Percentiles rank a stretch among this genome's conserved stretches.
phyloP scores from a whole-genome alignment of 1,140 invertebrate species.

The Condylostylus longicornis region DNA sequence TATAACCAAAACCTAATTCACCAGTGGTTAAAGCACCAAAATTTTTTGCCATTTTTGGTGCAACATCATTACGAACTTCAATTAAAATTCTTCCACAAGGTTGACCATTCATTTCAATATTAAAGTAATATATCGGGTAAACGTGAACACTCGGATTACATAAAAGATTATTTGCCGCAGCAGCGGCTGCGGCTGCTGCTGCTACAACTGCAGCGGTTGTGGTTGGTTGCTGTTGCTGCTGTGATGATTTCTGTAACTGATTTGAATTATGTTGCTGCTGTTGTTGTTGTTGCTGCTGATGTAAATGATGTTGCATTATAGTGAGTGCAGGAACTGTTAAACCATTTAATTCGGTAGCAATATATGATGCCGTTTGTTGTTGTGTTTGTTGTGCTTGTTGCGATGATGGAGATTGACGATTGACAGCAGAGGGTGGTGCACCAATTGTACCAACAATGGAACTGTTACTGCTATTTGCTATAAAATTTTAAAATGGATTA shows the following conservation, averaged over 20 bases:
- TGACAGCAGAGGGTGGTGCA: background rate
- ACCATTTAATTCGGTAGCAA: slow-evolving; percentile 2
- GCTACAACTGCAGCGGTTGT: slow-evolving; percentile 3
- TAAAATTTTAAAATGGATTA: slow-evolving; percentile 1
- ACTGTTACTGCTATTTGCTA: no score
- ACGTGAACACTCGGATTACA: slow-evolving; percentile 35
- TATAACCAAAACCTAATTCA: slow-evolving; percentile 62
- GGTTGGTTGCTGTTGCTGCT: background rate
- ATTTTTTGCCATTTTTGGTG: slow-evolving; percentile 83
- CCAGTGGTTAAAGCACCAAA: slow-evolving; percentile 67
- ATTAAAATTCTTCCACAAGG: slow-evolving; percentile 61
- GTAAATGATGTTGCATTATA: slow-evolving; percentile 5
- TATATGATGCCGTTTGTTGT: background rate
- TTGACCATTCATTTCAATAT: slow-evolving; percentile 56
- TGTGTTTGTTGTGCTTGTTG: background rate
- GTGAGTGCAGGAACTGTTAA: slow-evolving; percentile 1
- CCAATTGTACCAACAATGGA: no score
- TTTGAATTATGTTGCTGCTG: slow-evolving; percentile 2
- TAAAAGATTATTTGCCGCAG: slow-evolving; percentile 29
- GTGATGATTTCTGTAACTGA: background rate
- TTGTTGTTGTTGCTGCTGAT: slow-evolving; percentile 6
- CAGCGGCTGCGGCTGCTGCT: no score
- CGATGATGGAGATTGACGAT: background rate
- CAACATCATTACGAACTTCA: slow-evolving; percentile 67
- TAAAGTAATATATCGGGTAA: slow-evolving; percentile 60